These are phyloP conservation scores for Notamacropus eugenii DNA, from an alignment of 2,797 vertebrate species.

Conservation along the genomic window DNA sequence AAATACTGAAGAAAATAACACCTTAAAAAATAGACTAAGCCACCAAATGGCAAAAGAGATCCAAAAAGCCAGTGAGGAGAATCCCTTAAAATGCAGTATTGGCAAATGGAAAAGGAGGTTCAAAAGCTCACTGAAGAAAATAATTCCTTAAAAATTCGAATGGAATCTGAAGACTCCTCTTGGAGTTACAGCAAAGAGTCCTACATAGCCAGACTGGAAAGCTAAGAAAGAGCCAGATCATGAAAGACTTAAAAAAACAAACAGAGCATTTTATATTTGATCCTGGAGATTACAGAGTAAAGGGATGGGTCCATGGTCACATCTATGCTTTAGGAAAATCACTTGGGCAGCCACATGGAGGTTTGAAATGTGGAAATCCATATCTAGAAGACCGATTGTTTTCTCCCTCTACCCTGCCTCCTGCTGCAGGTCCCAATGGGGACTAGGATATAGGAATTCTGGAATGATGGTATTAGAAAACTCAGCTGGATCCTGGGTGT, in stretches of 20 bases:
- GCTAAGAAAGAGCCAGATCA: neutral
- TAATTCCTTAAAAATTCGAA: too few relatives aligned
- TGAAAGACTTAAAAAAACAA: neutral
- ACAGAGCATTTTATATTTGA: neutral
- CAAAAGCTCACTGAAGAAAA: too few relatives aligned
- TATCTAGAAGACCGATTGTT: neutral
- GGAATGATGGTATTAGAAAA: neutral
- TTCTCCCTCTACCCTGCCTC: too few relatives aligned
- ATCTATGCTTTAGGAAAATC: neutral
- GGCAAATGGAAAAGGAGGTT: too few relatives aligned
- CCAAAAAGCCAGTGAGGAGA: too few relatives aligned
- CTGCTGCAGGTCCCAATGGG: neutral
- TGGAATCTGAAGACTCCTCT: neutral
- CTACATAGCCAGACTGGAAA: neutral
- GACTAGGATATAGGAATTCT: neutral
- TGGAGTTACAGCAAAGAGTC: neutral
- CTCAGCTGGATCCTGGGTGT: neutral
- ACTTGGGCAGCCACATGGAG: neutral
- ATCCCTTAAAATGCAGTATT: too few relatives aligned
- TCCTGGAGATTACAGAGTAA: neutral
- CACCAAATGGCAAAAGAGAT: too few relatives aligned
- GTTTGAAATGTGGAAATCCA: neutral
- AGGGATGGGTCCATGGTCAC: neutral
- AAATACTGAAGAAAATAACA: too few relatives aligned
- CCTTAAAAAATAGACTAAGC: too few relatives aligned